Base-by-base conservation (phyloP, 2,888 invertebrate genomes). In the Podabrus alpinus region DNA sequence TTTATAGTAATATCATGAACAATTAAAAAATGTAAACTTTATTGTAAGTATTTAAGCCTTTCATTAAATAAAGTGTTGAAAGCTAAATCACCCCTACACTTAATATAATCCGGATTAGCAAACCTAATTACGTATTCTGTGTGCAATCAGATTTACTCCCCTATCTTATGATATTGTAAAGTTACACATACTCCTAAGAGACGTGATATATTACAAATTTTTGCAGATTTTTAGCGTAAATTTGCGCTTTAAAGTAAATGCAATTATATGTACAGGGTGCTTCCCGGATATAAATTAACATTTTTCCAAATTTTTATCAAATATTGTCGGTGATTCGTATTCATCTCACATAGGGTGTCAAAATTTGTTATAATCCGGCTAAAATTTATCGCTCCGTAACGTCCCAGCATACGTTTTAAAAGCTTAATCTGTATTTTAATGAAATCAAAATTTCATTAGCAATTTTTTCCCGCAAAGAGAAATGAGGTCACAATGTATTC, bases 111-210 rank as follows among this genome's bases (percentile, higher is more conserved):
- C 82, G 81, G 84, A 83, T 85, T 84, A 84, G 80, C 81, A 75
- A 79, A 80, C 78, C 83, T 84, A 84, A 85, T 85, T 85, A 83
- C 81, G 82, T 83, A 84, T 85, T 84, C 83, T 77, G 79, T 78
- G 78, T 80, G 80, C 77, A 74, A 77, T 73, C 72, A 74, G 72
- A 68, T 78, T 70, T 72, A 71, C 66, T 71, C 66, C 64, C 71
- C 71, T 71, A 59, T 60, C 66, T 60, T 71, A 71, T 62, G 66
- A 71, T 66, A 71, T 71, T 71, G 66, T 66, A 60, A 71, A 71
- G 66, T 66, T 62, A 71, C 59, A 45, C 66, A 59, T 62, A 19
- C 71, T 66, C 66, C 62, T 62, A 62, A 10, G 62, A 62, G 62
- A 62, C 19, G 62, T 45, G 45, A 45, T 45, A 45, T 45, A 45